Evolutionary conservation across 2,797 vertebrate species (phyloP).

Genomic region (Notolabrus celidotus): DNA sequence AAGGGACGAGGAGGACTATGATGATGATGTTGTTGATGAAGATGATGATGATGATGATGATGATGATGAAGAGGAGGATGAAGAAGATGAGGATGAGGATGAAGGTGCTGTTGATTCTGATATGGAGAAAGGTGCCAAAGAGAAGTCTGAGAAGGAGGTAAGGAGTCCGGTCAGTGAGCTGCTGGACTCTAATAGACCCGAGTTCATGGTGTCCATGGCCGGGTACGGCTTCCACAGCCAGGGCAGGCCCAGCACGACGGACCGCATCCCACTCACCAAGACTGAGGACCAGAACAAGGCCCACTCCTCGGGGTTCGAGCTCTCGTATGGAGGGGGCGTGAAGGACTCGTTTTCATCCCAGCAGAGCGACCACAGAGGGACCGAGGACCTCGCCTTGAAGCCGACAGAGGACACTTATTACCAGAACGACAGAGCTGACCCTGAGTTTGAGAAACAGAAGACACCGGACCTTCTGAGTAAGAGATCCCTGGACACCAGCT

Average conservation of each 20-base stretch:
- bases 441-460: slow-evolving; percentile 79
- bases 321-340: slow-evolving; percentile 64
- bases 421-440: slow-evolving; percentile 65
- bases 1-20: slow-evolving; percentile 85
- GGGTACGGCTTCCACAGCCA: slow-evolving; percentile 76
- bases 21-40: slow-evolving; percentile 78
- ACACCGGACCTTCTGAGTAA: slow-evolving; percentile 72
- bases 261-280: slow-evolving; percentile 43
- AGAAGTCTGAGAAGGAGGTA: slow-evolving; percentile 90
- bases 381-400: slow-evolving; percentile 68
- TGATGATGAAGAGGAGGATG: slow-evolving; percentile 71
- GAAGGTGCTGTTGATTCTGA: slow-evolving; percentile 87
- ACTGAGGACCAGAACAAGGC: slow-evolving; percentile 53
- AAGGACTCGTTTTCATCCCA: slow-evolving; percentile 69
- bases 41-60: slow-evolving; percentile 70
- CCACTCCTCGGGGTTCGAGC: slow-evolving; percentile 63
- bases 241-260: slow-evolving; percentile 58
- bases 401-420: slow-evolving; percentile 74
- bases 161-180: slow-evolving; percentile 74
- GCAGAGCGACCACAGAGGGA: slow-evolving; percentile 57
- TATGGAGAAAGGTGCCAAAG: slow-evolving; percentile 92
- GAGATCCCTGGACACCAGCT: slow-evolving; percentile 82
- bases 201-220: slow-evolving; percentile 75
- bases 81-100: slow-evolving; percentile 80
- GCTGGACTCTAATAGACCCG: slow-evolving; percentile 63